Percentiles rank a stretch among this genome's conserved stretches.
Conservation (phyloP, 35 echinoderm and acorn worm genomes). For the Apostichopus parvimensis region DNA sequence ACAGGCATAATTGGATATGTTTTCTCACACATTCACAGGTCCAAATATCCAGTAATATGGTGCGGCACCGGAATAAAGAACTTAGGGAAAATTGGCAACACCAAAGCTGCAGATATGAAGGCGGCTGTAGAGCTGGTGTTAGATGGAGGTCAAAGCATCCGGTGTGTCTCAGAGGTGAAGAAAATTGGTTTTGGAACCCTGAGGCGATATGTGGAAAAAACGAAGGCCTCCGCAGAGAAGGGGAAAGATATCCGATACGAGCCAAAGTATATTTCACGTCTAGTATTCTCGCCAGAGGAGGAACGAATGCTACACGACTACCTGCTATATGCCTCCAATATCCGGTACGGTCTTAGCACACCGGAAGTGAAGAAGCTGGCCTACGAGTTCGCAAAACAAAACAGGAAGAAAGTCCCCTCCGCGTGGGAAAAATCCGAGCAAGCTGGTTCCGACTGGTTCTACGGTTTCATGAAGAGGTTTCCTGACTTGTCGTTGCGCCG, state of each 20-base stretch:
- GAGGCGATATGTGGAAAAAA: constrained; percentile 9
- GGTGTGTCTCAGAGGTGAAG: not conserved
- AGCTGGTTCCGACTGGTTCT: constrained; percentile 15
- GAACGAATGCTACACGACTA: constrained; percentile 22
- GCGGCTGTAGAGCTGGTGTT: constrained; percentile 26
- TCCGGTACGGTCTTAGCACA: constrained; percentile 9
- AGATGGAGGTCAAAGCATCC: constrained; percentile 6
- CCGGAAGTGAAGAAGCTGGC: constrained; percentile 11
- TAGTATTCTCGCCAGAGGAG: constrained; percentile 4
- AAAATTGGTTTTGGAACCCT: not conserved
- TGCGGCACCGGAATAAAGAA: not conserved
- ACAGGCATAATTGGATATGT: not conserved
- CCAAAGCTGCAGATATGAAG: constrained; percentile 27
- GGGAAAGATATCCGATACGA: not conserved
- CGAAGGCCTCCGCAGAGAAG: not conserved
- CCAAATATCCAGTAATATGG: not conserved
- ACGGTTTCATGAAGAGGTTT: constrained; percentile 20
- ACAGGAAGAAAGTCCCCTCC: not conserved
- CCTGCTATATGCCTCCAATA: constrained; percentile 18
- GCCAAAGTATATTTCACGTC: constrained; percentile 16
- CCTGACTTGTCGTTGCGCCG: constrained; percentile 46
- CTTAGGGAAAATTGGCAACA: constrained; percentile 1
- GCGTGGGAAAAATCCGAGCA: not conserved
- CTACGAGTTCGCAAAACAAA: constrained; percentile 22
- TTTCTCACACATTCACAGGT: not conserved